Conservation (phyloP, 2,113 vertebrate species). For the Sorex fumeus region DNA sequence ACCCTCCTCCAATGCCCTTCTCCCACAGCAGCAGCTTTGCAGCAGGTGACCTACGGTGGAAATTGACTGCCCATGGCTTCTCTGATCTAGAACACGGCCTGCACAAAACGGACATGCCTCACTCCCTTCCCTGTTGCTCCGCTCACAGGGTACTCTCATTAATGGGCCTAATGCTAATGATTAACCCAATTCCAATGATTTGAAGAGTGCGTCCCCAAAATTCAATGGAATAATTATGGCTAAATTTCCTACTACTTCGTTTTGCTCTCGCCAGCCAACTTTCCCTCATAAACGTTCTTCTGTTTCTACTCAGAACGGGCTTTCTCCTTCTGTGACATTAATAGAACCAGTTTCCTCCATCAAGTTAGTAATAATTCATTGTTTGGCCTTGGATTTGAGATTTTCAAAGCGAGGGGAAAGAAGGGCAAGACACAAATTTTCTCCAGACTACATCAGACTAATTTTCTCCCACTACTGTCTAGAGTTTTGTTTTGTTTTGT, state of each 20-base stretch:
- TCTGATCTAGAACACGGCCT: not conserved
- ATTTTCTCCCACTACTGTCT: constrained; percentile 74
- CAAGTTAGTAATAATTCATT: constrained; percentile 68
- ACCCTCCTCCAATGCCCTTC: not conserved
- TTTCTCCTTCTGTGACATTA: constrained; percentile 18
- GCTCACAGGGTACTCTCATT: not conserved
- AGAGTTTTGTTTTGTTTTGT: constrained; percentile 37
- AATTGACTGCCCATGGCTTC: constrained; percentile 16
- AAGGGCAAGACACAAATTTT: constrained; percentile 70
- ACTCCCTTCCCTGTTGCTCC: constrained; percentile 64
- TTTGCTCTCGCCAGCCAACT: not conserved
- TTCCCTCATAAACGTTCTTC: constrained; percentile 72
- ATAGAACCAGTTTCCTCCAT: constrained; percentile 73
- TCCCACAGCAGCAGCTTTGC: constrained; percentile 34
- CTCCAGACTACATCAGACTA: constrained; percentile 79
- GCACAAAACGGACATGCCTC: constrained; percentile 48
- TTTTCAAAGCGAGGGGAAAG: constrained; percentile 70
- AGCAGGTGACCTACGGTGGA: constrained; percentile 56
- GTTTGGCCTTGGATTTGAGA: constrained; percentile 67
- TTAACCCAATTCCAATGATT: not conserved
- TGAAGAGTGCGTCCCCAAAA: constrained; percentile 33
- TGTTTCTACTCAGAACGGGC: constrained; percentile 71
- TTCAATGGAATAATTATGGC: constrained; percentile 32
- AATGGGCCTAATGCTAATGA: constrained; percentile 39
- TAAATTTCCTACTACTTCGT: constrained; percentile 28